Percentiles rank a stretch among this genome's conserved stretches.
phyloP scores from a whole-genome alignment of 2,113 vertebrate species.

The Antechinus flavipes region DNA sequence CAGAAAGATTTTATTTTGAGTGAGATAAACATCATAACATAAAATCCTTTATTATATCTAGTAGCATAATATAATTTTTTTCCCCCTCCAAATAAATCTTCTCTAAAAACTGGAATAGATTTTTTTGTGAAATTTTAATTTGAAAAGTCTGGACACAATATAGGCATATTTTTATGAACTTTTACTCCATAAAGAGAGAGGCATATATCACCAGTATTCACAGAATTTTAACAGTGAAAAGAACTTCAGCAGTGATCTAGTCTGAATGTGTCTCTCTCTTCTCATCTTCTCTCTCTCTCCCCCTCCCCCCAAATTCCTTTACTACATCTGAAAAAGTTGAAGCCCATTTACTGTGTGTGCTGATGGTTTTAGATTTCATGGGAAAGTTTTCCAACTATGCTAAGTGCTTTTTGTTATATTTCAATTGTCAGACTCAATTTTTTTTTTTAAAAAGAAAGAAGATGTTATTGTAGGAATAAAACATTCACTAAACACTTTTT shows the following conservation, averaged over 20 bases:
- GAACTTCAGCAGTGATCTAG: neutral
- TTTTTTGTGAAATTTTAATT: neutral
- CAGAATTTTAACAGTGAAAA: neutral
- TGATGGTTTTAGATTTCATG: neutral
- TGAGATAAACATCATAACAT: neutral
- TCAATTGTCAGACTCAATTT: neutral
- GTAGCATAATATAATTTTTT: neutral
- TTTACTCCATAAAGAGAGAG: neutral
- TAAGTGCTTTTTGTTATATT: neutral
- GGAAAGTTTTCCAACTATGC: neutral
- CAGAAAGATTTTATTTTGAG: neutral
- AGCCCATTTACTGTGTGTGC: neutral
- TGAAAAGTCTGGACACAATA: neutral
- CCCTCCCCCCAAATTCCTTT: too few relatives aligned
- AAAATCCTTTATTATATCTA: neutral
- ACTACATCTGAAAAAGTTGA: neutral
- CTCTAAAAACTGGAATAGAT: neutral
- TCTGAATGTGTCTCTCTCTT: neutral
- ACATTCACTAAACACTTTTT: neutral
- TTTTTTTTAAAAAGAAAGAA: neutral
- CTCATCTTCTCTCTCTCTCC: too few relatives aligned
- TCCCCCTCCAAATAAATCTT: neutral
- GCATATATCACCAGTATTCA: neutral
- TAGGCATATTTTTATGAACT: neutral
- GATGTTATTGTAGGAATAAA: neutral